Base-by-base conservation (phyloP, 1,140 invertebrate species). In the Pseudomyrmex dendroicus region DNA sequence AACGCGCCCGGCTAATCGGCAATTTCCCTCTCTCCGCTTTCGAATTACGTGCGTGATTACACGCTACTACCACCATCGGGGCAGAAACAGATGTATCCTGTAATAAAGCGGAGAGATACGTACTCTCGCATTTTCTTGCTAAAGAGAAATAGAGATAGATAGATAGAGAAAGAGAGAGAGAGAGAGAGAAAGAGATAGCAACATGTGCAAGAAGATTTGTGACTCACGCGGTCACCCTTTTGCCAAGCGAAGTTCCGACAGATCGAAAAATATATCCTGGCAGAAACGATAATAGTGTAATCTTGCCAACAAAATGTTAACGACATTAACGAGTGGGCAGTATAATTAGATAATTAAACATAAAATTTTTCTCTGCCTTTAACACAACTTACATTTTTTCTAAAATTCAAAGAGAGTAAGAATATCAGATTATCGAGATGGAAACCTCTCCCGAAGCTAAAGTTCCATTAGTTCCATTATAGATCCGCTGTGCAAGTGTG, bases 11-110 rank as follows among this genome's bases (percentile, higher is more conserved):
- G 50, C 52, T 91, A 90, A 90, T 91, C 89, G 89, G 70, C 90
- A 85, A 91, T 92, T 91, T 92, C 90, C 90, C 88, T 89, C 88
- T 89, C 89, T 64, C 87, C 89, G 84, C 85, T 89, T 92, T 91
- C 90, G 89, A 91, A 91, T 92, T 92, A 90, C 88, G 50, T 59
- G 86, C 87, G 83, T 90, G 91, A 92, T 93, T 92, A 91, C 85
- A 89, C 78, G 84, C 68, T 86, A 82, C 73, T 77, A 85, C 83
- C 88, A 85, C 76, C 86, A 83, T 73, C 76, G 70, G 78, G 46
- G 68, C 85, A 83, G 88, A 91, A 91, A 91, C 89, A 90, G 85
- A 87, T 89, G 90, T 89, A 91, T 93, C 92, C 92, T 93, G 91
- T 86, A 89, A 84, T 90, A 90, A 91, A 85, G 72, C 63, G 61